Evolutionary conservation across 2,113 vertebrate genomes (phyloP).

Genomic region (Chunga burmeisteri): DNA sequence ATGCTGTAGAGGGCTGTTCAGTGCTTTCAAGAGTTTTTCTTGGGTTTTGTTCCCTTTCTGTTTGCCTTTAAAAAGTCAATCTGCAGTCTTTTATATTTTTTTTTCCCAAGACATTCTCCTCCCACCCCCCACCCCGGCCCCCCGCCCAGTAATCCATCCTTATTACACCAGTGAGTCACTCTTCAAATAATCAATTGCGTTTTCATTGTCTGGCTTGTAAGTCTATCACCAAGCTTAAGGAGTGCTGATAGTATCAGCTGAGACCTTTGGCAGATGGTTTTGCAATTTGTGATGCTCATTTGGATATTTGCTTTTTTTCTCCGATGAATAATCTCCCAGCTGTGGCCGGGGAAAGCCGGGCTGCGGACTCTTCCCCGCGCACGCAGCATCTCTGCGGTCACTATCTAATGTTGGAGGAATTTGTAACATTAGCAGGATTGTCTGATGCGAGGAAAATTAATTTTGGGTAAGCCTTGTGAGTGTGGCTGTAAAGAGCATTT

Average conservation of each 20-base stretch:
- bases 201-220: conserved; percentile 50
- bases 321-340: conserved; percentile 47
- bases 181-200: conserved; percentile 44
- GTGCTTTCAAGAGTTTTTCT: not conserved
- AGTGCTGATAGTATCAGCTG: not conserved
- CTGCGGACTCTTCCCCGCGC: not conserved
- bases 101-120: not conserved
- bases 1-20: not conserved
- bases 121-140: not conserved
- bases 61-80: conserved; percentile 34
- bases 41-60: conserved; percentile 4
- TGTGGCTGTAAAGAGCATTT: not conserved
- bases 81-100: not conserved
- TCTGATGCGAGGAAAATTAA: conserved; percentile 18
- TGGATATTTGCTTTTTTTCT: conserved; percentile 2
- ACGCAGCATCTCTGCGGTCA: not conserved
- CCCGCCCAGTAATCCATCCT: conserved; percentile 14
- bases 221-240: conserved; percentile 16
- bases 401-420: conserved; percentile 54
- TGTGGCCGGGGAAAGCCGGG: not conserved
- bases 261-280: conserved; percentile 52
- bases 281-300: conserved; percentile 20
- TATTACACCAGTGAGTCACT: conserved; percentile 45
- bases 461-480: not conserved
- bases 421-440: conserved; percentile 37